Conservation (phyloP, 2,113 vertebrate species). For the Todiramphus chloris region DNA sequence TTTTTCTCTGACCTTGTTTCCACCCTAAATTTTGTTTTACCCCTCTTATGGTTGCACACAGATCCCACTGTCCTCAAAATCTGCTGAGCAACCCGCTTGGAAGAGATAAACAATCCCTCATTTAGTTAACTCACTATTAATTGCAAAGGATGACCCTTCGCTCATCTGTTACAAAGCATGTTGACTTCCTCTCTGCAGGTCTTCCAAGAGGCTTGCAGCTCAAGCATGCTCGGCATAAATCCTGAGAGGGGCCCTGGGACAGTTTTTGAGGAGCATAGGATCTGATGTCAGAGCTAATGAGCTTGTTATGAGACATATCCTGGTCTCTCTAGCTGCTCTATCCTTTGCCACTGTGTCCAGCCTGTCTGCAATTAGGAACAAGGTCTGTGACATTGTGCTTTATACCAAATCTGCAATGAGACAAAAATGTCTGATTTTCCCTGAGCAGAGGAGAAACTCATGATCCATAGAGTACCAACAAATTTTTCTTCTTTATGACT, state of each 20-base stretch:
- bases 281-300: conserved; percentile 38
- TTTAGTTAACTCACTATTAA: neutral
- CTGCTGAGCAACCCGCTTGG: neutral
- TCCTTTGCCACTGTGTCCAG: neutral
- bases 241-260: neutral
- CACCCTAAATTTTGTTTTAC: neutral
- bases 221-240: neutral
- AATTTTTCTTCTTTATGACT: neutral
- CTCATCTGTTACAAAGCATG: neutral
- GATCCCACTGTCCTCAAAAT: neutral
- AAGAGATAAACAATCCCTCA: neutral
- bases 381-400: conserved; percentile 33
- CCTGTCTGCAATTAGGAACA: conserved; percentile 32
- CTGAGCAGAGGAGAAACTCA: neutral
- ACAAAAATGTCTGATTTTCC: neutral
- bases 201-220: neutral
- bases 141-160: neutral
- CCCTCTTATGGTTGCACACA: rapidly evolving
- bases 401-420: neutral
- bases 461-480: neutral
- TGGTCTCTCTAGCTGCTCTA: neutral
- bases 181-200: neutral
- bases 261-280: neutral
- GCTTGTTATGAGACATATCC: conserved; percentile 6
- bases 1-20: neutral